Evolutionary conservation across 2,113 vertebrate genomes (phyloP).

Genomic region (Macroglossus sobrinus): DNA sequence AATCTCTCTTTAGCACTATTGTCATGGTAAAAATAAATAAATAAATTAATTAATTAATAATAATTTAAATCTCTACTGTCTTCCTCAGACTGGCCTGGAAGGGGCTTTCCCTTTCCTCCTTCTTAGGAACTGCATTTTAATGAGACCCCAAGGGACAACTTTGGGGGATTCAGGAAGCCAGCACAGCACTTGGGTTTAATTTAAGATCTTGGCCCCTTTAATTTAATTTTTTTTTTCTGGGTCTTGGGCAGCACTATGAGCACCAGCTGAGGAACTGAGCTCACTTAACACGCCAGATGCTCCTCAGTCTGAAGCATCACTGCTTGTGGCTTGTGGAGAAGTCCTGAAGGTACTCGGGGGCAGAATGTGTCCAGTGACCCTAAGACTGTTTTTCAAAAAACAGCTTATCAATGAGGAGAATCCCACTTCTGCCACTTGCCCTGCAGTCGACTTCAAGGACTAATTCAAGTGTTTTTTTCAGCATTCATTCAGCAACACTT

Average conservation of each 20-base stretch:
- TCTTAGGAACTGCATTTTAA: slow-evolving; percentile 35
- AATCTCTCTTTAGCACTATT: neutral
- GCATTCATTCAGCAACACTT: neutral
- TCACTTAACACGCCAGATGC: neutral
- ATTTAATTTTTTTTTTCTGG: neutral
- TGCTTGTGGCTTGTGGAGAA: neutral
- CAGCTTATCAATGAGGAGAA: neutral
- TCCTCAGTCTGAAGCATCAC: neutral
- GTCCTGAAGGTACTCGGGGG: neutral
- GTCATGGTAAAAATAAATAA: neutral
- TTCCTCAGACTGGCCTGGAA: neutral
- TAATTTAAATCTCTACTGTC: neutral
- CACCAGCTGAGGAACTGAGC: neutral
- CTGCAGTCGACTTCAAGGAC: neutral
- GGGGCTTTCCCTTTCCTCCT: neutral
- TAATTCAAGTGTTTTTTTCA: neutral
- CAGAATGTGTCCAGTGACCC: neutral
- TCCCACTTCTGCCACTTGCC: neutral
- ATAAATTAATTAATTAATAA: neutral
- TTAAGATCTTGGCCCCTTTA: slow-evolving; percentile 4
- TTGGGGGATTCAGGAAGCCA: neutral
- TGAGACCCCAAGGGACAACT: slow-evolving; percentile 19
- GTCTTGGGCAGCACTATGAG: neutral
- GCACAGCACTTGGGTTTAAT: neutral
- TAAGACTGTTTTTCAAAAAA: neutral